Conservation (phyloP, 2,888 invertebrate species). For the Atherix ibis region DNA sequence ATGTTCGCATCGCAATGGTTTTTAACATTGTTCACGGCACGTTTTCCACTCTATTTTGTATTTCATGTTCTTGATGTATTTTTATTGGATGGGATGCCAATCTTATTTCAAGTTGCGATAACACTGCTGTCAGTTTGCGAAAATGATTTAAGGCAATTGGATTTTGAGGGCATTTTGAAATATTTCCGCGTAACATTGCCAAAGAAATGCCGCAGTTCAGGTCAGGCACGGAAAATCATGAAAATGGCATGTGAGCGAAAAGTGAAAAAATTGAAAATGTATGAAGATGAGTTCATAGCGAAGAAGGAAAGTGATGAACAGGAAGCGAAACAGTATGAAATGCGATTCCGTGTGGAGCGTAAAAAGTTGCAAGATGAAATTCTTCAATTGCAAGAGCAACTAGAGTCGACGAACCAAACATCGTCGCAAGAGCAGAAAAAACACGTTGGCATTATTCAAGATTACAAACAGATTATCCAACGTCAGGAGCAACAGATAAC, state of each 20-base stretch:
- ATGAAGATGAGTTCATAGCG: conserved; percentile 76
- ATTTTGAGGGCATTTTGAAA: conserved; percentile 95
- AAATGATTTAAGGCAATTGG: conserved; percentile 77
- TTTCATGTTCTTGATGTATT: conserved; percentile 97
- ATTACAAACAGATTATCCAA: conserved; percentile 85
- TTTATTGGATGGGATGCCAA: conserved; percentile 84
- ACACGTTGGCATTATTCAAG: conserved; percentile 68
- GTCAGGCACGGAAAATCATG: conserved; percentile 75
- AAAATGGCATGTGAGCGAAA: conserved; percentile 81
- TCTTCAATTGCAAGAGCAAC: conserved; percentile 53
- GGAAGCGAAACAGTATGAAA: conserved; percentile 52
- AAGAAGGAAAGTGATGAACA: conserved; percentile 52
- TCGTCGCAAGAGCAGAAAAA: conserved; percentile 56
- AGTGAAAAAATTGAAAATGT: conserved; percentile 85
- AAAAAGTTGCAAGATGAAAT: conserved; percentile 34
- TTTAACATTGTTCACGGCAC: conserved; percentile 95
- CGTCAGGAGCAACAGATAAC: conserved; percentile 69
- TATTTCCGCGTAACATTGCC: conserved; percentile 96
- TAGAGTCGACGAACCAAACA: conserved; percentile 57
- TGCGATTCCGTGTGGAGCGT: conserved; percentile 36
- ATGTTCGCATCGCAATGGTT: conserved; percentile 99
- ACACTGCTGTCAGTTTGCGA: conserved; percentile 83
- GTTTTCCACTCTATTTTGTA: conserved; percentile 91
- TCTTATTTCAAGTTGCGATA: conserved; percentile 90
- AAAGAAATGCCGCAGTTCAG: conserved; percentile 87